phyloP scores from a whole-genome alignment of 2,113 vertebrate genomes.

The Apistogramma diplotaenia region DNA sequence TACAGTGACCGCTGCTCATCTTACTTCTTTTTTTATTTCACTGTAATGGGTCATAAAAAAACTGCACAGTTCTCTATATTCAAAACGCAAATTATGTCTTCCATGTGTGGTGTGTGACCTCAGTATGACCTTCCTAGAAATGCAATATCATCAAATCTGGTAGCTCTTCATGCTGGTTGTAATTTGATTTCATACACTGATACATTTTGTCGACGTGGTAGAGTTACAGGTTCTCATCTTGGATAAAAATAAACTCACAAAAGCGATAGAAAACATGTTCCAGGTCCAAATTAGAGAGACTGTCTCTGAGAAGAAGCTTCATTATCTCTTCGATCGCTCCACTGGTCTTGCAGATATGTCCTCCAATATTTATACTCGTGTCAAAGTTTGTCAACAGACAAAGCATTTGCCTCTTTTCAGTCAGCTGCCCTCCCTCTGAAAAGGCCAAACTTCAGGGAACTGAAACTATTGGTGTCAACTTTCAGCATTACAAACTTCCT shows the following conservation, averaged over 20 bases:
- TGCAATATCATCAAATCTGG: not conserved
- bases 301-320: accelerated
- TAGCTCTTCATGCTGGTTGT: too few relatives aligned
- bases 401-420: too few relatives aligned
- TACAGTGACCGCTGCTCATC: not conserved
- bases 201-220: not conserved
- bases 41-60: constrained; percentile 2
- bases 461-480: too few relatives aligned
- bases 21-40: not conserved
- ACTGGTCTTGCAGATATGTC: too few relatives aligned
- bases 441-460: too few relatives aligned
- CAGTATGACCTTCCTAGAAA: constrained; percentile 11
- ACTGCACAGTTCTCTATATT: not conserved
- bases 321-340: not conserved
- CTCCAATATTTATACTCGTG: too few relatives aligned
- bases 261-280: not conserved
- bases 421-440: too few relatives aligned
- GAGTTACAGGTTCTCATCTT: not conserved
- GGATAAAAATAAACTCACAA: accelerated
- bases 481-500: too few relatives aligned
- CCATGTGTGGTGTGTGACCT: not conserved
- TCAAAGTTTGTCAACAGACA: too few relatives aligned
- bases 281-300: not conserved
- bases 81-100: too few relatives aligned
- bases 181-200: not conserved